Conservation (phyloP, 2,113 vertebrate genomes). For the Rutilus rutilus region DNA sequence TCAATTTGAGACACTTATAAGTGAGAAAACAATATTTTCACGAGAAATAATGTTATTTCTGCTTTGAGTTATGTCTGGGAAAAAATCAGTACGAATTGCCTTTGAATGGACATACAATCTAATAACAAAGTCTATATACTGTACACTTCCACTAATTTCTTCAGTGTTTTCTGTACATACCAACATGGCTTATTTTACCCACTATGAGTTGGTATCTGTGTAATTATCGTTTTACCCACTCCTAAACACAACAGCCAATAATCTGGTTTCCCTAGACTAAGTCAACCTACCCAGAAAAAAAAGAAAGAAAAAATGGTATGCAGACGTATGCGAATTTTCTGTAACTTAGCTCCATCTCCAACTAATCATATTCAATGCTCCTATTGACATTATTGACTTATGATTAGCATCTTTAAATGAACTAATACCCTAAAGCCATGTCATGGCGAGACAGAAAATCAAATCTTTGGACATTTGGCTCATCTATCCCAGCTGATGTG, state of each 20-base stretch:
- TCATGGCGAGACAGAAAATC: slow-evolving; percentile 36
- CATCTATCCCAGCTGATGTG: slow-evolving; percentile 25
- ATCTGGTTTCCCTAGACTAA: background rate
- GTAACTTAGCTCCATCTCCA: background rate
- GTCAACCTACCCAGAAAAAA: background rate
- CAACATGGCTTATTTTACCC: background rate
- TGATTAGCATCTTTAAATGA: slow-evolving; percentile 37
- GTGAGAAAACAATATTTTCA: background rate
- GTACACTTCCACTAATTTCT: background rate
- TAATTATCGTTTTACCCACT: background rate
- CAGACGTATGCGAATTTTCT: background rate
- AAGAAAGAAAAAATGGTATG: background rate
- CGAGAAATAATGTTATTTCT: background rate
- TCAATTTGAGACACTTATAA: background rate
- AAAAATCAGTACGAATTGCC: background rate
- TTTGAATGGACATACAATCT: background rate
- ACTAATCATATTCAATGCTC: background rate
- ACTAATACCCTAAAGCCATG: slow-evolving; percentile 43
- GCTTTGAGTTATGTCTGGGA: background rate
- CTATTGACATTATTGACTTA: slow-evolving; percentile 29
- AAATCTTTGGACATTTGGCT: slow-evolving; percentile 28
- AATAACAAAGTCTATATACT: background rate
- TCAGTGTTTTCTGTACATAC: background rate
- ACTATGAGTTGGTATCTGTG: background rate
- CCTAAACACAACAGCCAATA: background rate